Base-by-base conservation (phyloP, 2,888 invertebrate species). In the Tetramorium bicarinatum region DNA sequence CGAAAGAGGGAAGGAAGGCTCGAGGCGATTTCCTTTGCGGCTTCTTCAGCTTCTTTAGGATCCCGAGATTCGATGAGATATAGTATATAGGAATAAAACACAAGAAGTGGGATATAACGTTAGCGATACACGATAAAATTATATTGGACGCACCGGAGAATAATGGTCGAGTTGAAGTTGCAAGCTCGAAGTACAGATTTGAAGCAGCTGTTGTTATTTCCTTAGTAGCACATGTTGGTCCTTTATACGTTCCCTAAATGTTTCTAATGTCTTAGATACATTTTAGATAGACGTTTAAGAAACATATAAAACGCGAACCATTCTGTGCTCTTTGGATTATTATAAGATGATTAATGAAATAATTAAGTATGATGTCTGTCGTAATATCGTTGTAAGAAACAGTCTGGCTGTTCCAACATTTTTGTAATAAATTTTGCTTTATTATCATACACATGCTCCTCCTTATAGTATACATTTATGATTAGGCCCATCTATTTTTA, bases 11-110 rank as follows among this genome's bases (percentile, higher is more conserved):
- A 41, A 29, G 9, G 6, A 77, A 54, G 18, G 52, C 54, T 77
- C 77, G 66, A 44, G 66, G 66, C 77, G n/a, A 77, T 25, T n/a
- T 47, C 6, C 41, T 77, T 66, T 77, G 66, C 66, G 29, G 41
- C 29, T 66, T 52, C 25, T 64, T 62, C 47, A n/a, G 34, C 29
- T 72, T 74, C 44, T 59, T 21, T 29, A 62, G 18, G 18, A 67
- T 67, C 29, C 15, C 25, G 15, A 54, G 13, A 54, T 54, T 25
- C 29, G 77, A 77, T 25, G n/a, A 66, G 54, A 34, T 11, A 41
- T 67, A 62, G 21, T 11, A 41, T 67, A 62, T 34, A 21, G 13
- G n/a, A 44, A 61, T 62, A 62, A 62, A 47, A 61, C 34, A 13
- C 11, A 76, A 64, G 8, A 56, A 77, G 54, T 66, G 29, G 54